phyloP scores from a whole-genome alignment of 1,140 invertebrate species.

The Babylonia areolata region DNA sequence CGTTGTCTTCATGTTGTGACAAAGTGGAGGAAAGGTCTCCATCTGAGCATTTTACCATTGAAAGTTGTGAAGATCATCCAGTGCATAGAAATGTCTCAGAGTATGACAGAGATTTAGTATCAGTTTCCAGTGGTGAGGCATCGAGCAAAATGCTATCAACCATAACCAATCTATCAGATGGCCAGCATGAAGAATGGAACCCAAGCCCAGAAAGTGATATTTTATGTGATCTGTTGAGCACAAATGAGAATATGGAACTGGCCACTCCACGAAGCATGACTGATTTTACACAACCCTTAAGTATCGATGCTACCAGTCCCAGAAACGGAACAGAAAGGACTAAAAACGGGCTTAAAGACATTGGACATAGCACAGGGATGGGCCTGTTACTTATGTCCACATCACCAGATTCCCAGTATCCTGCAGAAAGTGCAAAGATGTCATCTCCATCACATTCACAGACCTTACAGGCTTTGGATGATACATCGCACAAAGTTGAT shows the following conservation, averaged over 20 bases:
- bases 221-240: neutral
- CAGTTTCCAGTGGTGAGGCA: neutral
- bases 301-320: no score
- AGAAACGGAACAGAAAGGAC: no score
- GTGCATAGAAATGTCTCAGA: neutral
- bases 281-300: neutral
- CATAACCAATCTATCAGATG: neutral
- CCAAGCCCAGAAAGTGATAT: neutral
- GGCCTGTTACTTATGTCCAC: no score
- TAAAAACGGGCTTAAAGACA: no score
- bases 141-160: neutral
- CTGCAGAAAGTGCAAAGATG: no score
- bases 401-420: no score
- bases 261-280: neutral
- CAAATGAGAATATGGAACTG: neutral
- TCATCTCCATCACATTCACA: neutral
- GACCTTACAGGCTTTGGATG: neutral
- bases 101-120: neutral
- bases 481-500: neutral
- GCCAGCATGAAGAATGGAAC: neutral
- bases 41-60: neutral
- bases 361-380: no score
- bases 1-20: neutral
- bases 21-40: no score
- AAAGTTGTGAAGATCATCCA: neutral